These are phyloP conservation scores for Hemithea aestivaria DNA, from an alignment of 2,888 invertebrate genomes.

Conservation along the genomic window DNA sequence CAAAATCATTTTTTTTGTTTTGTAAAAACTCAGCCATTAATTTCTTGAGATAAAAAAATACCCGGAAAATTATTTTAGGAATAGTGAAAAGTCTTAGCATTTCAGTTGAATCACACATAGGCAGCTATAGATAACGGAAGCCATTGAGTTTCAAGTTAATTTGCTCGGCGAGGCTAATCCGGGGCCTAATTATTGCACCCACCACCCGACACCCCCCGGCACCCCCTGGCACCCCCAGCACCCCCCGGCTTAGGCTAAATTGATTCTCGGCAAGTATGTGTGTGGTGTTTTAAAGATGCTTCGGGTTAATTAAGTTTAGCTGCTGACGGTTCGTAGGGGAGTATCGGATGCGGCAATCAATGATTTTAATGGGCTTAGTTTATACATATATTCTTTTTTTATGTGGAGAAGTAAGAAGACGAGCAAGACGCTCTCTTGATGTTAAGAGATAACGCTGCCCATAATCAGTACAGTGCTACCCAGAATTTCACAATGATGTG, in stretches of 20 bases:
- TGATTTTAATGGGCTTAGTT: no score
- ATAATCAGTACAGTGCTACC: no score
- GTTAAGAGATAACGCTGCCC: no score
- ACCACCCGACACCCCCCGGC: constrained; percentile 20
- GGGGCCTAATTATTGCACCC: constrained; percentile 63
- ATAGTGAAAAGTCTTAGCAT: not conserved
- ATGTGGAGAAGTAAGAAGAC: no score
- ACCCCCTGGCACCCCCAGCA: constrained; percentile 17
- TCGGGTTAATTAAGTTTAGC: constrained; percentile 3
- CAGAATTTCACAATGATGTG: no score
- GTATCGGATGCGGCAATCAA: no score
- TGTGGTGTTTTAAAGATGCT: constrained; percentile 11
- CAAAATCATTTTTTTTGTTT: no score
- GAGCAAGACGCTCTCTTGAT: no score
- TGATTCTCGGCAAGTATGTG: constrained; percentile 18
- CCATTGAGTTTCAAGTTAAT: constrained; percentile 65
- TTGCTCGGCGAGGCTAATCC: constrained; percentile 63
- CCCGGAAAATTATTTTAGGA: no score
- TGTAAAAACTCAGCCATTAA: no score
- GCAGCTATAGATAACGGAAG: constrained; percentile 23
- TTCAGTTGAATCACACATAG: not conserved
- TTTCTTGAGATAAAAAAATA: no score
- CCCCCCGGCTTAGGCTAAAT: constrained; percentile 21
- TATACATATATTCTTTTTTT: no score
- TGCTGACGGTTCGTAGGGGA: not conserved